A percentile compares a stretch with the other conserved stretches of the same genome.
These are phyloP conservation scores for Steinernema carpocapsae DNA, from an alignment of 2,888 invertebrate genomes.

Conservation along the genomic window DNA sequence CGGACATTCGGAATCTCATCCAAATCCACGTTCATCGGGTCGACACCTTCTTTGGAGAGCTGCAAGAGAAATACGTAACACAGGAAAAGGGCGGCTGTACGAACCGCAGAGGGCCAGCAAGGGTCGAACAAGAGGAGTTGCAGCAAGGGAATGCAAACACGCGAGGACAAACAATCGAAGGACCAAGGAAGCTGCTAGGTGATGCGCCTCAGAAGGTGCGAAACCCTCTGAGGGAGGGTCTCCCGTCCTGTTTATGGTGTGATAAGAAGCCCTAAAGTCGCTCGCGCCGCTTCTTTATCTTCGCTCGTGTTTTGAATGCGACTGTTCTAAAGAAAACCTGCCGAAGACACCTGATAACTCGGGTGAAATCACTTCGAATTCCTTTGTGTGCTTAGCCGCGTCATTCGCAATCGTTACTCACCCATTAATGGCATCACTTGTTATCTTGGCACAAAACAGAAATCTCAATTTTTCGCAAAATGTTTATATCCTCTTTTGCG, in stretches of 20 bases:
- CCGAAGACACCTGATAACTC: no score
- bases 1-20: slow-evolving; percentile 3
- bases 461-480: no score
- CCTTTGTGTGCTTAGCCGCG: no score
- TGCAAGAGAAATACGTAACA: background rate
- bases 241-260: background rate
- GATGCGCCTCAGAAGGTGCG: background rate
- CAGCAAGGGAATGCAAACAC: background rate
- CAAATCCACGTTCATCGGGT: slow-evolving; percentile 25
- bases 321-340: background rate
- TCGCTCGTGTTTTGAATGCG: background rate
- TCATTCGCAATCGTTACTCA: no score
- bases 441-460: no score
- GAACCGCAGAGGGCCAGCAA: background rate
- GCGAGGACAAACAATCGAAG: background rate
- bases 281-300: background rate
- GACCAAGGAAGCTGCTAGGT: slow-evolving; percentile 7
- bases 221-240: background rate
- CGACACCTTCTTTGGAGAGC: background rate
- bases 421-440: no score
- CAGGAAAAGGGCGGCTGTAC: background rate
- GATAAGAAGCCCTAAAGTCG: slow-evolving; percentile 3
- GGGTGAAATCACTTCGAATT: no score
- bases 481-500: no score
- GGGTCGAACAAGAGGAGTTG: background rate